These are phyloP conservation scores for Apodemus agrarius DNA, from an alignment of 2,797 vertebrate genomes.

Conservation along the genomic window DNA sequence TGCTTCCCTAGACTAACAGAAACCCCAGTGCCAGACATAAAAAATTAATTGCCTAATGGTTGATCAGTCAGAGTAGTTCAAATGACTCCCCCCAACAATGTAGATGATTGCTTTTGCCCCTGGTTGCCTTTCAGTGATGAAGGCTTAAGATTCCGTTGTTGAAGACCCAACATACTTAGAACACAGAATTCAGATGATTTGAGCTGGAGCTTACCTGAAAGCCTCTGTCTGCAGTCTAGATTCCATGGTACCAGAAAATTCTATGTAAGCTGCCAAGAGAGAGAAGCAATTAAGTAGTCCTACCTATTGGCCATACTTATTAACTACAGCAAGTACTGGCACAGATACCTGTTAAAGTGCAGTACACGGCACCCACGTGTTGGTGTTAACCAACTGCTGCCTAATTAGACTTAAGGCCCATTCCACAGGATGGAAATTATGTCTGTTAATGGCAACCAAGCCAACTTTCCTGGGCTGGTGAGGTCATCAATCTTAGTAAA, in stretches of 20 bases:
- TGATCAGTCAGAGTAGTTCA: too few relatives aligned
- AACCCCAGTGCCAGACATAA: background rate
- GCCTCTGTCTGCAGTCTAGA: background rate
- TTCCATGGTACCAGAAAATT: background rate
- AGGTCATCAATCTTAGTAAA: background rate
- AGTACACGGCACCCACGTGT: background rate
- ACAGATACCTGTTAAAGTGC: too few relatives aligned
- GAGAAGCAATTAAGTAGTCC: background rate
- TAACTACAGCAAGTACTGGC: background rate
- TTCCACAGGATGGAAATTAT: background rate
- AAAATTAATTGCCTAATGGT: background rate
- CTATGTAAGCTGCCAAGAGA: background rate
- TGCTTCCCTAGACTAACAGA: background rate
- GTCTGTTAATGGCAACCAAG: background rate
- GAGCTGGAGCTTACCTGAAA: background rate
- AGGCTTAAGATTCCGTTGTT: background rate
- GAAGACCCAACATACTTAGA: background rate
- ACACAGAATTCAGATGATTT: background rate
- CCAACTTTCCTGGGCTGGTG: background rate
- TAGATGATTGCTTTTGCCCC: background rate
- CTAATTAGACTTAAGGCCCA: background rate
- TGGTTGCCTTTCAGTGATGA: background rate
- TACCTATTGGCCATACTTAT: background rate
- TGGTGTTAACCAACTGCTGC: background rate
- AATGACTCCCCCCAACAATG: background rate